Percentiles rank a stretch among this genome's conserved stretches.
phyloP scores from a whole-genome alignment of 2,888 invertebrate species.

The Tortricodes alternella region DNA sequence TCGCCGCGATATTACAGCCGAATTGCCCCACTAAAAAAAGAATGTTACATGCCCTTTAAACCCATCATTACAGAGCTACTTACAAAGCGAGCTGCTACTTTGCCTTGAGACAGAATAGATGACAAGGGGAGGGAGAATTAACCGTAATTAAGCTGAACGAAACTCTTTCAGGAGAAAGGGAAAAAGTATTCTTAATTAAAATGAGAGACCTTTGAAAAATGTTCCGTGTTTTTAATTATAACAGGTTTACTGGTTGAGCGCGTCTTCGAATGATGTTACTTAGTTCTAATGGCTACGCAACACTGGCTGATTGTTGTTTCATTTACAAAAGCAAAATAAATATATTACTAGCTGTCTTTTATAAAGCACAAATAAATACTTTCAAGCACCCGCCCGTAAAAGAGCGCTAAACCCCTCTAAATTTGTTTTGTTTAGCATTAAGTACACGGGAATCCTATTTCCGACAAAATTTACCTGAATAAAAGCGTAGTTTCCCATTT shows the following conservation, averaged over 20 bases:
- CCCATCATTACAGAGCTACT: conserved; percentile 54
- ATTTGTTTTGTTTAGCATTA: conserved; percentile 22
- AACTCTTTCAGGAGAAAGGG: conserved; percentile 59
- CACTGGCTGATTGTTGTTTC: background rate
- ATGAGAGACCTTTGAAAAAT: conserved; percentile 58
- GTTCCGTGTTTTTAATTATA: conserved; percentile 66
- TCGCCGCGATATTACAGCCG: conserved; percentile 31
- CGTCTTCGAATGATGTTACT: conserved; percentile 40
- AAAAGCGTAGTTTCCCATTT: conserved; percentile 22
- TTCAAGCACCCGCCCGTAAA: background rate
- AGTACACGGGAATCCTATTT: conserved; percentile 6
- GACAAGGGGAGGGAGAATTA: conserved; percentile 57
- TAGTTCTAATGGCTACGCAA: conserved; percentile 37
- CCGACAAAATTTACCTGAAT: conserved; percentile 1
- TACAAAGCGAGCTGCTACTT: conserved; percentile 42
- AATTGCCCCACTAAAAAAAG: conserved; percentile 40
- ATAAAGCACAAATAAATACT: background rate
- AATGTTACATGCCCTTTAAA: conserved; percentile 43
- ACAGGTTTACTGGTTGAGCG: conserved; percentile 46
- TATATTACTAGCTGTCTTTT: background rate
- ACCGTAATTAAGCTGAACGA: conserved; percentile 67
- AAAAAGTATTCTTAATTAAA: conserved; percentile 72
- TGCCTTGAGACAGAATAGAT: conserved; percentile 55
- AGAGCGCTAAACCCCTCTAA: background rate
- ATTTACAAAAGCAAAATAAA: background rate